These are phyloP conservation scores for Podarcis muralis DNA, from an alignment of 2,113 vertebrate species.

Conservation along the genomic window DNA sequence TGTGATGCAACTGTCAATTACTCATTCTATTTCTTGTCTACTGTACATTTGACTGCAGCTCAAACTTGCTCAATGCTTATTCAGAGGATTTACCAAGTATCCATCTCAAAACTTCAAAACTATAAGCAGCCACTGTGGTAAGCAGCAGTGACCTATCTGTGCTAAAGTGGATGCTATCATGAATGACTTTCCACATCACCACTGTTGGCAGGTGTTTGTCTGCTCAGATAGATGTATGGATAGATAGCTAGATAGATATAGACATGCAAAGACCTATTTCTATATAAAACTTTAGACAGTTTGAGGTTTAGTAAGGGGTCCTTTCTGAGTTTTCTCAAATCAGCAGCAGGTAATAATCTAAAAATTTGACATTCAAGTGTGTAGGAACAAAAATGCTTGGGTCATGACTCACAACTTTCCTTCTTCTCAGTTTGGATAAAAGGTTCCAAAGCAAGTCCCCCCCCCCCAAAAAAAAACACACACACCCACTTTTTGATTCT, in stretches of 20 bases:
- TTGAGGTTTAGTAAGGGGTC: neutral
- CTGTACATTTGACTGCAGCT: neutral
- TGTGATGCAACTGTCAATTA: neutral
- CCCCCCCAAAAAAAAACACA: neutral
- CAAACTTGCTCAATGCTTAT: neutral
- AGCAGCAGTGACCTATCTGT: neutral
- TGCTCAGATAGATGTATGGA: neutral
- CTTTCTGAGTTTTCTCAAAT: neutral
- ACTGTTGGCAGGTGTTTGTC: no score
- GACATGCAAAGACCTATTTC: neutral
- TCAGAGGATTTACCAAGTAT: neutral
- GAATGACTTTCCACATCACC: neutral
- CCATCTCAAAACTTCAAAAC: neutral
- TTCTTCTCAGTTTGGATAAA: neutral
- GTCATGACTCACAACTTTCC: neutral
- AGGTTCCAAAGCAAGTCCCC: neutral
- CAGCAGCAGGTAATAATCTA: neutral
- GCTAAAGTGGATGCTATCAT: neutral
- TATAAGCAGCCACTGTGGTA: neutral
- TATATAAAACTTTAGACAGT: neutral
- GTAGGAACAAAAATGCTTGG: neutral
- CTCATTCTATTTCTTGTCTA: neutral
- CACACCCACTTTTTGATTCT: neutral
- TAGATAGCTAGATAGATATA: no score
- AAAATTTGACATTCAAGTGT: neutral